A percentile compares a stretch with the other conserved stretches of the same genome.
phyloP scores from a whole-genome alignment of 1,140 invertebrate species.

The Frieseomelitta varia region DNA sequence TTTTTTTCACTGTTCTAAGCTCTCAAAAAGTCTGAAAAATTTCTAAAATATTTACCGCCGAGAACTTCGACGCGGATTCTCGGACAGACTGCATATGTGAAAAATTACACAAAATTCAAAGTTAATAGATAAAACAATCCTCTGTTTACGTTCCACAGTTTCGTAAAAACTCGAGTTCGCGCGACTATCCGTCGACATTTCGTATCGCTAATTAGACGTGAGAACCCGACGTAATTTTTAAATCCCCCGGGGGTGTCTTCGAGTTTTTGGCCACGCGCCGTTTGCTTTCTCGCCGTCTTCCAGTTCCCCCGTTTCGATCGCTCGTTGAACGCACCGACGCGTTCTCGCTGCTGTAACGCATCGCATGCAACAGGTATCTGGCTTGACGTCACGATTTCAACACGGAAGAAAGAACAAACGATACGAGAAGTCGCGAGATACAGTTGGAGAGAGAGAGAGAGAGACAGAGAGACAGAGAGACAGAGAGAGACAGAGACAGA shows the following conservation, averaged over 20 bases:
- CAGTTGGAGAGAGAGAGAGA: not conserved
- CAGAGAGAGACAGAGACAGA: conserved; percentile 1
- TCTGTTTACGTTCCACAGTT: too few relatives aligned
- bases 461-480: not conserved
- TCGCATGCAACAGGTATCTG: conserved; percentile 75
- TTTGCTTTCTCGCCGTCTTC: not conserved
- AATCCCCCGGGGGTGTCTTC: not conserved
- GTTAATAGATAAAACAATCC: too few relatives aligned
- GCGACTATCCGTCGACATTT: too few relatives aligned
- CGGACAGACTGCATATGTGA: too few relatives aligned
- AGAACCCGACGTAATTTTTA: too few relatives aligned
- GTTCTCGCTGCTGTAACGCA: conserved; percentile 39
- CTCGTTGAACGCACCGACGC: conserved; percentile 49
- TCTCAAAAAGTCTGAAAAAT: not conserved
- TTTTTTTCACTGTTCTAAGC: not conserved
- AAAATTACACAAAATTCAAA: too few relatives aligned
- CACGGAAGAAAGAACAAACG: conserved; percentile 39
- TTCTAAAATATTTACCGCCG: too few relatives aligned
- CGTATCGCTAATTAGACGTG: too few relatives aligned
- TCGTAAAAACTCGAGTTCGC: too few relatives aligned
- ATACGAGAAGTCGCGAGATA: conserved; percentile 8
- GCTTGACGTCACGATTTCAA: conserved; percentile 70
- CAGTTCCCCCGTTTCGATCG: not conserved
- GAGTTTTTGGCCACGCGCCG: not conserved
- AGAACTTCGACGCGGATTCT: too few relatives aligned